A percentile compares a stretch with the other conserved stretches of the same genome.
Evolutionary conservation across 2,113 vertebrate species (phyloP).

Genomic region (Oreochromis tanganicae): DNA sequence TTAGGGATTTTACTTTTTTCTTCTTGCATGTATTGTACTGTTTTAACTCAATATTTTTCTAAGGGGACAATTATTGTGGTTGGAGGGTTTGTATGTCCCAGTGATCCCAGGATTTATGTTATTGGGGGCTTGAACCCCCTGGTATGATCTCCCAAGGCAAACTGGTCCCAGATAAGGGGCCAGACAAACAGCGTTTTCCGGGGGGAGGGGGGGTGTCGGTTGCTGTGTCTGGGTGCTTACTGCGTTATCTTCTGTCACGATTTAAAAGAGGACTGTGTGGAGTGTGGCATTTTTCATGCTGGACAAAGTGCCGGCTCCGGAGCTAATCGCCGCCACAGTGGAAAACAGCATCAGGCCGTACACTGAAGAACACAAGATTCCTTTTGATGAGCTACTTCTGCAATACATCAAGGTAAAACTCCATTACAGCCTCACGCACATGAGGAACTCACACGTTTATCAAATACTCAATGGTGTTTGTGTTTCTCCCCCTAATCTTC

Average conservation of each 20-base stretch:
- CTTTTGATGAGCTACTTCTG: conserved; percentile 84
- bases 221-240: too few relatives aligned
- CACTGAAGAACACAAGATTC: conserved; percentile 77
- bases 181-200: too few relatives aligned
- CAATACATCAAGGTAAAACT: conserved; percentile 87
- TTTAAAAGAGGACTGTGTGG: conserved; percentile 76
- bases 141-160: too few relatives aligned
- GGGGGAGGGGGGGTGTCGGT: too few relatives aligned
- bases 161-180: too few relatives aligned
- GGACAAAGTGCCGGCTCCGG: conserved; percentile 88
- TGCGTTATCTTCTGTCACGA: not conserved
- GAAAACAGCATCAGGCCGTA: conserved; percentile 83
- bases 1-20: not conserved
- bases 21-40: not conserved
- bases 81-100: too few relatives aligned
- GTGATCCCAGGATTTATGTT: too few relatives aligned
- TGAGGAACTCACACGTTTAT: not conserved
- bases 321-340: conserved; percentile 81
- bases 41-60: not conserved
- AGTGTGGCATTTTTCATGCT: conserved; percentile 92
- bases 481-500: not conserved
- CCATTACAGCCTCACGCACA: not conserved
- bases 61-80: too few relatives aligned
- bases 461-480: not conserved
- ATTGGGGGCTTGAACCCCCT: too few relatives aligned